Evolutionary conservation across 2,888 invertebrate species (phyloP), one percentile per base, ranked within the genome.

Genomic region (Drosophila atripex): DNA sequence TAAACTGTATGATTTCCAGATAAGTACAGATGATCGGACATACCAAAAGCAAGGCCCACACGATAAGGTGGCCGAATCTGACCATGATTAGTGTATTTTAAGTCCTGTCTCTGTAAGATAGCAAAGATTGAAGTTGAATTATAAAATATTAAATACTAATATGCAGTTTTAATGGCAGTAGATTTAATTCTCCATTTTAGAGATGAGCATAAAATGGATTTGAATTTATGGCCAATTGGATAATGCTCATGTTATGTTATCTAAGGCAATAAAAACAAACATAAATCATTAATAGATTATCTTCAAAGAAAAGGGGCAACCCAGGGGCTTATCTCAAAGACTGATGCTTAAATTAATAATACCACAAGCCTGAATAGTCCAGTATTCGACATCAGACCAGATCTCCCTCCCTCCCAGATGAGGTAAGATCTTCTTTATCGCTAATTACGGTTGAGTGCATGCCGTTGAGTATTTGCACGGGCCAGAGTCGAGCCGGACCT

Each of bases 31-130:
- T 38, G 4, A 51, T 32, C 49, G 25, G 30, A 28, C 82, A 28
- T 73, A 83, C 83, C 88, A 83, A 75, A 65, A 83, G 70, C 68
- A 82, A 82, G 73, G 79, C 70, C 71, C 82, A 79, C 50, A 82
- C 47, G 61, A 82, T 63, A 45, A 82, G 61, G 63, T 77, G 83
- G 86, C 79, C 86, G 72, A 83, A 55, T 65, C 54, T 77, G 86
- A 73, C 86, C 83, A 83, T 83, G 56, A 69, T 76, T 18, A n/a
- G 12, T 30, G 16, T 53, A 38, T 32, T 60, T 61, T 11, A 12
- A 52, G 16, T 14, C 45, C 52, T 58, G 30, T 32, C 32, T 50
- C 70, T 77, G 73, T n/a, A 71, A 53, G 52, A 14, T 47, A 35
- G n/a, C n/a, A n/a, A n/a, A n/a, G n/a, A n/a, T n/a, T n/a, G n/a